Base-by-base conservation (phyloP, 2,113 vertebrate genomes). In the Thomomys bottae region DNA sequence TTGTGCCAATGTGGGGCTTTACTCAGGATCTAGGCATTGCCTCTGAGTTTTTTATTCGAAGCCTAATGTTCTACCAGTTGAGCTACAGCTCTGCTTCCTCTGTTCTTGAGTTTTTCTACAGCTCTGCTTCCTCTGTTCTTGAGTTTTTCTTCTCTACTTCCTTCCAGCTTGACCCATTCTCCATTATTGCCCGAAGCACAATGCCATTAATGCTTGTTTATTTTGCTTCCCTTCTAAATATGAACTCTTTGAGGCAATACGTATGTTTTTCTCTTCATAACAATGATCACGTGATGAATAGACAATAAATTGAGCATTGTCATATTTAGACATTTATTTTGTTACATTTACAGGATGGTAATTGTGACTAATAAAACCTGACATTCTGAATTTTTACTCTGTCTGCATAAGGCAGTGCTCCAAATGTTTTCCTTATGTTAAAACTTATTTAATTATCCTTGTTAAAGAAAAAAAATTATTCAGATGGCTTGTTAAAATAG, bases 351-450 rank as follows among this genome's bases (percentile, higher is more conserved):
- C 49, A 21, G 34, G 30, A 30, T 72, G 21, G 34, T 67, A 45
- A 91, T 45, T 71, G 30, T 70, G n/a, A 78, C 14, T 76, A 72
- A 73, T n/a, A 57, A 30, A 91, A 84, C 63, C 32, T 79, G 34
- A 34, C 80, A 72, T 57, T 86, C 76, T 89, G 63, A 38, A 84
- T 61, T 68, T 92, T 82, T 75, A 59, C 24, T 75, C 23, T 75
- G 32, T 4, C 23, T 70, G 28, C 4, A 1, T 87, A 61, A 87
- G 42, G 21, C 40, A n/a, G 10, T 42, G 36, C 45, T 79, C 6
- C 36, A 64, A 21, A 36, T 10, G 9, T 81, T 89, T 93, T 68
- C 67, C 7, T 78, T 82, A 61, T 6, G 23, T 71, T 42, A 34
- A 88, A 59, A 57, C 28, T 61, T 36, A 89, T 8, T 84, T 70